phyloP scores from a whole-genome alignment of 92 coral and sea anemone genomes.

The Siderastrea radians region DNA sequence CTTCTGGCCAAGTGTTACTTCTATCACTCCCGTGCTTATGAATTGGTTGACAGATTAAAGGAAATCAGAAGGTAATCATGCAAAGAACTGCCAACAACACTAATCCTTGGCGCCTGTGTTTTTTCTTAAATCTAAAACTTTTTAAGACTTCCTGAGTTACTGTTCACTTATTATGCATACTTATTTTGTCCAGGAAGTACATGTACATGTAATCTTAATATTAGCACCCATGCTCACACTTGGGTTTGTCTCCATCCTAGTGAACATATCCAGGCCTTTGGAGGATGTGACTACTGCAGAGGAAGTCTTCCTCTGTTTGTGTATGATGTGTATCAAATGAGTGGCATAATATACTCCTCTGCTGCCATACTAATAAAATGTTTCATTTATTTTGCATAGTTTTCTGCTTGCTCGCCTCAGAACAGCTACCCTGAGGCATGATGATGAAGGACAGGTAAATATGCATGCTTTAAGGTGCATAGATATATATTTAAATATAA shows the following conservation, averaged over 20 bases:
- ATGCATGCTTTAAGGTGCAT: neutral
- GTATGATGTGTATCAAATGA: neutral
- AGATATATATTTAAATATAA: no score
- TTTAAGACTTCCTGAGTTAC: no score
- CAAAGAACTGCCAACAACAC: neutral
- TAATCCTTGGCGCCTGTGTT: neutral
- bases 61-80: constrained; percentile 86
- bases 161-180: no score
- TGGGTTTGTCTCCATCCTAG: no score
- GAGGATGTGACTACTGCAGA: no score
- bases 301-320: no score
- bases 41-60: constrained; percentile 87
- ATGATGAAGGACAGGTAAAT: constrained; percentile 96
- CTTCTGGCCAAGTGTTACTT: constrained; percentile 96
- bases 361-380: no score
- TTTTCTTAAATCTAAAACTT: no score
- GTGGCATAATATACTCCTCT: neutral
- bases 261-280: no score
- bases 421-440: constrained; percentile 96
- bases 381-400: constrained; percentile 35
- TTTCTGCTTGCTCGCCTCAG: constrained; percentile 91
- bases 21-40: constrained; percentile 97
- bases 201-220: neutral
- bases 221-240: no score
- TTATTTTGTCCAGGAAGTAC: neutral